A percentile compares a stretch with the other conserved stretches of the same genome.
Evolutionary conservation across 2,113 vertebrate species (phyloP).

Genomic region (Nesogale talazaci): DNA sequence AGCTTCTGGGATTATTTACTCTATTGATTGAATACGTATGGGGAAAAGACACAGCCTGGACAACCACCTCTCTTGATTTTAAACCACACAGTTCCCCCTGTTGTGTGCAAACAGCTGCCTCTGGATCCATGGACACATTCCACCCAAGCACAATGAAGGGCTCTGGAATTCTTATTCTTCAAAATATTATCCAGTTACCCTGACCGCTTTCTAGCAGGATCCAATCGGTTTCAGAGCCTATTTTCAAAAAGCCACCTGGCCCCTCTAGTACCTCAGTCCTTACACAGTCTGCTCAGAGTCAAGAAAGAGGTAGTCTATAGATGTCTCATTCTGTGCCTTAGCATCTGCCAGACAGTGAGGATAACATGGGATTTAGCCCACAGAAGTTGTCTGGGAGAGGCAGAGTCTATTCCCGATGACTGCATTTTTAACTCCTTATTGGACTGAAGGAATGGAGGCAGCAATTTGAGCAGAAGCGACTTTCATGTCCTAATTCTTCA

Average conservation of each 20-base stretch:
- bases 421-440: neutral
- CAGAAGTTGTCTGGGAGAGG: neutral
- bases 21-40: no score
- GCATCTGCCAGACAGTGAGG: neutral
- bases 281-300: neutral
- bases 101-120: no score
- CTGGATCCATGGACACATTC: no score
- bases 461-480: neutral
- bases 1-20: no score
- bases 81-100: no score
- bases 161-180: no score
- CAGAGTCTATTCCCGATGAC: neutral
- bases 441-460: neutral
- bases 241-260: neutral
- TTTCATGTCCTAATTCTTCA: slow-evolving; percentile 53
- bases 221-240: neutral
- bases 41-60: no score
- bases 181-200: neutral
- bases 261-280: neutral
- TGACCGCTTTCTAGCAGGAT: neutral
- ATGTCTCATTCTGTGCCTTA: neutral
- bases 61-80: no score
- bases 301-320: neutral
- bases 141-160: no score
- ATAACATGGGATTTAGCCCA: neutral